Conservation (phyloP, 2,113 vertebrate species). For the Leucoraja erinaceus region DNA sequence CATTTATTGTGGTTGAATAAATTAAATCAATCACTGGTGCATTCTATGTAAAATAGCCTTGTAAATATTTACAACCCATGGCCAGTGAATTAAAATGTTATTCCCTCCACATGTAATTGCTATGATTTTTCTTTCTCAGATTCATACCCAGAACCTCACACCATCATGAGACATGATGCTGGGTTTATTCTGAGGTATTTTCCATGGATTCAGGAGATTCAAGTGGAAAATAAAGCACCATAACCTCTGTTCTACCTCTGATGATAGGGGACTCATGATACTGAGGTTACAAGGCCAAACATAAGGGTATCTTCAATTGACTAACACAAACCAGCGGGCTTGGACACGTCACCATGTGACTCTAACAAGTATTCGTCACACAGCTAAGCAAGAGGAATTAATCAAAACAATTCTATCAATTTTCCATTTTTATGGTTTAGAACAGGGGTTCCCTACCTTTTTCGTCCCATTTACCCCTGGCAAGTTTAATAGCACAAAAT, state of each 20-base stretch:
- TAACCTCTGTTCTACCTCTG: background rate
- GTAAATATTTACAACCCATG: conserved; percentile 3
- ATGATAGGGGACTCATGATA: background rate
- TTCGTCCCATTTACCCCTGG: too few species aligned
- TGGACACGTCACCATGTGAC: background rate
- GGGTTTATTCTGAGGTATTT: background rate
- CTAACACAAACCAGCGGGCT: background rate
- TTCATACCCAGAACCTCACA: background rate
- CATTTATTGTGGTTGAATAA: conserved; percentile 13
- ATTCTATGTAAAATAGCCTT: background rate
- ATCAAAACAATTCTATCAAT: background rate
- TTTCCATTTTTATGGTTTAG: too few species aligned
- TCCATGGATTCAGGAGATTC: background rate
- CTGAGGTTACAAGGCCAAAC: background rate
- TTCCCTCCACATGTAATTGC: background rate
- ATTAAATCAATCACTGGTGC: background rate
- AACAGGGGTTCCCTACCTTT: too few species aligned
- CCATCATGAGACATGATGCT: background rate
- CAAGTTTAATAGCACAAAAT: too few species aligned
- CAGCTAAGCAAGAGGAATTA: background rate
- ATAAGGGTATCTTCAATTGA: background rate
- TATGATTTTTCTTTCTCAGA: background rate
- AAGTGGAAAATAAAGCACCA: background rate
- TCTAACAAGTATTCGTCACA: background rate
- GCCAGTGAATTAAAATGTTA: background rate